Evolutionary conservation across 2,113 vertebrate genomes (phyloP).

Genomic region (Lutjanus erythropterus): DNA sequence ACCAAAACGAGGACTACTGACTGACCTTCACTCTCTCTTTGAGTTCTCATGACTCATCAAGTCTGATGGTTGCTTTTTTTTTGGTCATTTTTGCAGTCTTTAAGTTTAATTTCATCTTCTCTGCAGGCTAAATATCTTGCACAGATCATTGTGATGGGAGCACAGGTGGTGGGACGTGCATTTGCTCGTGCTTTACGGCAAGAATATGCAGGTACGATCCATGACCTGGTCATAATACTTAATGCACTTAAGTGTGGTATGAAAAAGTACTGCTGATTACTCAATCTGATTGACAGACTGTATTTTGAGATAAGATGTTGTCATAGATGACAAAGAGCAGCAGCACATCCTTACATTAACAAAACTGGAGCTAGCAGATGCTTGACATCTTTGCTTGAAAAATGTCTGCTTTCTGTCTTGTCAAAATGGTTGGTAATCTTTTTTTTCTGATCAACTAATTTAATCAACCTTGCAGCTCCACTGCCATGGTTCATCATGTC

Average conservation of each 20-base stretch:
- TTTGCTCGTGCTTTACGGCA: slow-evolving; percentile 94
- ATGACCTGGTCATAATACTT: neutral
- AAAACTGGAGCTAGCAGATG: no score
- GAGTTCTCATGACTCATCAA: neutral
- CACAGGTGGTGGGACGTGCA: slow-evolving; percentile 95
- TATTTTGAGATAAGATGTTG: no score
- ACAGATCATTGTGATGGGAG: slow-evolving; percentile 96
- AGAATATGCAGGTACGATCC: slow-evolving; percentile 91
- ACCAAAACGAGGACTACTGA: neutral
- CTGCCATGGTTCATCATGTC: no score
- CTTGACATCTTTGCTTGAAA: no score
- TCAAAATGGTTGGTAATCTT: no score
- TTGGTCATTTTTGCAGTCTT: neutral
- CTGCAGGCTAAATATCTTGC: slow-evolving; percentile 94
- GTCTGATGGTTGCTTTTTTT: neutral
- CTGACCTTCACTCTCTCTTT: neutral
- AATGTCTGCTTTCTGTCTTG: no score
- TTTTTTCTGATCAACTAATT: no score
- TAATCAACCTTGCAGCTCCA: no score
- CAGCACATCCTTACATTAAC: no score
- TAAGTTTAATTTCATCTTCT: neutral
- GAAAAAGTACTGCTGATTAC: neutral
- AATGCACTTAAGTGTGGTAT: no score
- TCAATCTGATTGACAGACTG: neutral
- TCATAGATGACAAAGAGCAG: no score